Conservation (phyloP, 2,113 vertebrate species). For the Anseranas semipalmata region DNA sequence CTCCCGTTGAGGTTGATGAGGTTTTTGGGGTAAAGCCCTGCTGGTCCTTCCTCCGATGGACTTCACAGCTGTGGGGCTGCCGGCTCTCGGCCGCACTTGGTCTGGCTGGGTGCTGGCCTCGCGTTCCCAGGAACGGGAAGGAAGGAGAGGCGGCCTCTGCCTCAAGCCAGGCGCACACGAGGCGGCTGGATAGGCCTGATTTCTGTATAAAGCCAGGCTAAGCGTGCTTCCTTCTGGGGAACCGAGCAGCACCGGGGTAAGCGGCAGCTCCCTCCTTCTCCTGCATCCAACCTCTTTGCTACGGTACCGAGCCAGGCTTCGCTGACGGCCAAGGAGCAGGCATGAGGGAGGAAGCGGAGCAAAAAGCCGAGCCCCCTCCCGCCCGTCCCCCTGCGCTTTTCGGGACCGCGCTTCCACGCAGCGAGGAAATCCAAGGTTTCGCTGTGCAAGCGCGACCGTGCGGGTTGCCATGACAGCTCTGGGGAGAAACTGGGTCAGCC, state of each 20-base stretch:
- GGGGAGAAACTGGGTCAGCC: not conserved
- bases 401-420: not conserved
- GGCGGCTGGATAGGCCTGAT: not conserved
- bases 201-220: not conserved
- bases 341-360: not conserved
- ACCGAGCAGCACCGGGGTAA: not conserved
- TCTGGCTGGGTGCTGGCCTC: not conserved
- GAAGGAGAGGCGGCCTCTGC: not conserved
- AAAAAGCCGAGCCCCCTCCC: not conserved
- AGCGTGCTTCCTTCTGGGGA: not conserved
- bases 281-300: not conserved
- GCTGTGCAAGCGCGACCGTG: rapidly evolving
- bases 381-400: not conserved
- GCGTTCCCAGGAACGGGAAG: not conserved
- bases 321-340: not conserved
- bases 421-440: not conserved
- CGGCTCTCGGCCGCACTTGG: not conserved
- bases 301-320: rapidly evolving
- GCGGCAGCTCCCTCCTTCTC: not conserved
- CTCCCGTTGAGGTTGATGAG: not conserved
- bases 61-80: not conserved
- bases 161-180: not conserved
- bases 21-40: not conserved
- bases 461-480: conserved; percentile 16
- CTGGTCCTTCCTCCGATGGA: not conserved